Conservation (phyloP, 1,140 invertebrate genomes). For the Aphelinus atriplicis region DNA sequence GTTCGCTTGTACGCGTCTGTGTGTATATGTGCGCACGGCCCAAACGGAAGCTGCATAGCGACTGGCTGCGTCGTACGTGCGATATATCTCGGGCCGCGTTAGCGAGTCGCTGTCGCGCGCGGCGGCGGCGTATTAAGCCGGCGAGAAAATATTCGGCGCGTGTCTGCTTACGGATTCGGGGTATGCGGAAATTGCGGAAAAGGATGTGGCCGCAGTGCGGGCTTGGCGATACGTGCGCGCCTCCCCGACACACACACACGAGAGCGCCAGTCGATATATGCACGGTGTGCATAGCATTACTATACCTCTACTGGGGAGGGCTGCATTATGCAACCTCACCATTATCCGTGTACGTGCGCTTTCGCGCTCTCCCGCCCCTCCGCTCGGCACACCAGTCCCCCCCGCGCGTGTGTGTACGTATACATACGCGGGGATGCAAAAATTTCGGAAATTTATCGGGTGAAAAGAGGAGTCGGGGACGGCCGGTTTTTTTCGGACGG, state of each 20-base stretch:
- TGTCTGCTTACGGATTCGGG: conserved; percentile 23
- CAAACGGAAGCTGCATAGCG: too few species aligned
- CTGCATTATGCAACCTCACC: conserved; percentile 29
- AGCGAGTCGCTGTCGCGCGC: background rate
- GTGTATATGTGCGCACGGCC: too few species aligned
- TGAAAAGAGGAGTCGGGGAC: too few species aligned
- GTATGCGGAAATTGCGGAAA: conserved; percentile 22
- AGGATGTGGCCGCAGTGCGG: background rate
- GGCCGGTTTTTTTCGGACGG: too few species aligned
- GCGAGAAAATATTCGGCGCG: conserved; percentile 10
- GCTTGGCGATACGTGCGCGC: background rate
- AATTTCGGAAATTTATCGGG: too few species aligned
- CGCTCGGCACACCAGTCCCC: background rate
- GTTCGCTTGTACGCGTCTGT: too few species aligned
- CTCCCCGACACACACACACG: conserved; percentile 12
- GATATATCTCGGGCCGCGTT: too few species aligned
- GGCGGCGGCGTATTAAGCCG: background rate
- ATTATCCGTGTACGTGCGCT: conserved; percentile 27
- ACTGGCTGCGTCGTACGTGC: too few species aligned
- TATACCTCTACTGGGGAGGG: background rate
- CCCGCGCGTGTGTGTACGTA: too few species aligned
- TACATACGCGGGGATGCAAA: too few species aligned
- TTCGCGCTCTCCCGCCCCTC: background rate
- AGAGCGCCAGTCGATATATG: background rate
- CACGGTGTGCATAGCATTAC: background rate